Base-by-base conservation (phyloP, 2,888 invertebrate genomes). In the Lasioglossum lativentre region DNA sequence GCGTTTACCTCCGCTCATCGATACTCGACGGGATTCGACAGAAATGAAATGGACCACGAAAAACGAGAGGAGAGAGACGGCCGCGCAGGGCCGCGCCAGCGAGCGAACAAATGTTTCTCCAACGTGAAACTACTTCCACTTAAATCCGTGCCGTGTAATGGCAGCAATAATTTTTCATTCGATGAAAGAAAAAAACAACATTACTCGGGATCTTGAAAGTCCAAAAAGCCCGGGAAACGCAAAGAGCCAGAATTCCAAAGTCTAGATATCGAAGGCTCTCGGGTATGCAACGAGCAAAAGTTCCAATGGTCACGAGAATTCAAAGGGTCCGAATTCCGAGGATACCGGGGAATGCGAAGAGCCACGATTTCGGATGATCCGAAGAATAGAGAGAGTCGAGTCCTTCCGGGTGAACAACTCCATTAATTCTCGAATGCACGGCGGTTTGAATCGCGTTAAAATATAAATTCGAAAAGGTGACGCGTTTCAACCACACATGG, bases 1-100 rank as follows among this genome's bases (percentile, higher is more conserved):
- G 6, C 82, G 84, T 86, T 84, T 82, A 87, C 87, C 75, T 78
- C 78, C 73, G 83, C 19, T 66, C 63, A 79, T 79, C 66, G 66
- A 82, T 74, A 73, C 68, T 86, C 80, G 80, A 75, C 78, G 83
- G 40, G 34, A 40, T 40, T 70, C 23, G 38, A 45, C 70, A n/a
- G 66, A 45, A 63, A 42, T 30, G 75, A 70, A 70, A 40, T n/a
- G 40, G 40, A n/a, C 40, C 38, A 70, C 38, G 23, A 70, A 70
- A 70, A 70, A 70, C 45, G 47, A 52, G 70, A 40, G 3, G 34
- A 70, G n/a, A 19, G 34, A 34, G n/a, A 56, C 52, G 16, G 2
- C n/a, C 19, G 23, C 52, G 4, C n/a, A n/a, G n/a, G n/a, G n/a
- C 52, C 34, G 30, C 8, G 19, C n/a, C 63, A 3, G 27, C 63